Base-by-base conservation (phyloP, 2,113 vertebrate genomes). In the Prolemur simus region DNA sequence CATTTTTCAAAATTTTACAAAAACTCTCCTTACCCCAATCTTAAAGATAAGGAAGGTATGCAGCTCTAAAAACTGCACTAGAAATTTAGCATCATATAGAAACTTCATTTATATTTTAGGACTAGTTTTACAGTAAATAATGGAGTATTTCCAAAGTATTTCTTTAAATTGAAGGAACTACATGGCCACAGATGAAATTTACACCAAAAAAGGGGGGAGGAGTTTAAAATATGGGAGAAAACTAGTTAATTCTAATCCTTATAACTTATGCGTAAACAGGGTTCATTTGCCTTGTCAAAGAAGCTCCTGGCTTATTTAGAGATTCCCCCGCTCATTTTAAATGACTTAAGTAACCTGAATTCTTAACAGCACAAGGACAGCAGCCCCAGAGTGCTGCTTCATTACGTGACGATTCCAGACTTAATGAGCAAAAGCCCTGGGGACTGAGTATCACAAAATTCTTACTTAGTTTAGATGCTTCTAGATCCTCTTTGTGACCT, bases 151-250 rank as follows among this genome's bases (percentile, higher is more conserved):
- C 91, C 58, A 93, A 29, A 87, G 10, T 84, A 68, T 63, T 95
- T 94, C 58, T 83, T 37, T 86, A 89, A 71, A 34, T 73, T n/a
- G 29, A 94, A 91, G 58, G 47, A 89, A 87, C 91, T 49, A 18
- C 37, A 14, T 66, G 71, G 42, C 71, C 69, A 39, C 34, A 58
- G 58, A 47, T 69, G n/a, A 95, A 58, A 74, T 54, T 68, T 58
- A 80, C 39, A 73, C 45, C 12, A 54, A 80, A n/a, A 54, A 74
- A 42, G 42, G 42, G 42, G 42, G 42, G 42, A 1, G 42, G 42
- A 42, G 12, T 86, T 86, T 68, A 63, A 93, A 91, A 86, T 42
- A 45, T 34, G 27, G 37, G 39, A 89, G 47, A 88, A 73, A 86
- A 82, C 32, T 6, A 69, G 34, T 37, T 84, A 58, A 82, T 85